Evolutionary conservation across 2,113 vertebrate species (phyloP).

Genomic region (Melanostigma gelatinosum): DNA sequence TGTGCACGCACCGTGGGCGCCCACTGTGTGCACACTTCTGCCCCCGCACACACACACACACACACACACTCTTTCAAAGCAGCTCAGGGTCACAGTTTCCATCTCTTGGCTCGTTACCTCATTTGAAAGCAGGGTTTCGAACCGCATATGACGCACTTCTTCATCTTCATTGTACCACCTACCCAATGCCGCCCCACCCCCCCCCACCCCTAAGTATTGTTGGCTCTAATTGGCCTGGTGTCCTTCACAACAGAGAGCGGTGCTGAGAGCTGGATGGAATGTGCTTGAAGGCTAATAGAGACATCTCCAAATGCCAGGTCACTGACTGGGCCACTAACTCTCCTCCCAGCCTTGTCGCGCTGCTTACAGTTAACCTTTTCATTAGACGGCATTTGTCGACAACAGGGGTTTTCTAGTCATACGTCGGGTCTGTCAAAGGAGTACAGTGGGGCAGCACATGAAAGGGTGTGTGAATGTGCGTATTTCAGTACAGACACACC

Average conservation of each 20-base stretch:
- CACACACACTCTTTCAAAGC: constrained; percentile 26
- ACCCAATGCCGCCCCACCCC: constrained; percentile 8
- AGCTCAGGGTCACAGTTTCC: constrained; percentile 58
- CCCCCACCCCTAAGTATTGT: constrained; percentile 7
- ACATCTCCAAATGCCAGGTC: constrained; percentile 79
- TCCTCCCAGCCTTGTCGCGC: constrained; percentile 65
- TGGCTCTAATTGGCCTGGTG: constrained; percentile 72
- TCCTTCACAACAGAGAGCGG: constrained; percentile 62
- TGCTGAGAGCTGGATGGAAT: constrained; percentile 43
- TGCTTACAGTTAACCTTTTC: constrained; percentile 79
- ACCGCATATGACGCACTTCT: constrained; percentile 12
- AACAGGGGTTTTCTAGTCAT: constrained; percentile 39
- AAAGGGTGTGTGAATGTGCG: constrained; percentile 9
- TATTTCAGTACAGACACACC: not conserved
- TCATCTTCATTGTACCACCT: constrained; percentile 48
- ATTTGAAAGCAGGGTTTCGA: constrained; percentile 34
- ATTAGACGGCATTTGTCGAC: constrained; percentile 69
- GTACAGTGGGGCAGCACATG: not conserved
- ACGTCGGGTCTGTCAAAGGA: not conserved
- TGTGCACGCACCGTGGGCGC: not conserved
- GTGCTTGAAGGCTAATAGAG: constrained; percentile 70
- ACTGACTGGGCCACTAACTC: constrained; percentile 55
- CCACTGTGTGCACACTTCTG: not conserved
- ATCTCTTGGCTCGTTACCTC: constrained; percentile 53
- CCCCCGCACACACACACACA: not conserved